phyloP scores from a whole-genome alignment of 2,797 vertebrate species.

The Leptoclinus maculatus region DNA sequence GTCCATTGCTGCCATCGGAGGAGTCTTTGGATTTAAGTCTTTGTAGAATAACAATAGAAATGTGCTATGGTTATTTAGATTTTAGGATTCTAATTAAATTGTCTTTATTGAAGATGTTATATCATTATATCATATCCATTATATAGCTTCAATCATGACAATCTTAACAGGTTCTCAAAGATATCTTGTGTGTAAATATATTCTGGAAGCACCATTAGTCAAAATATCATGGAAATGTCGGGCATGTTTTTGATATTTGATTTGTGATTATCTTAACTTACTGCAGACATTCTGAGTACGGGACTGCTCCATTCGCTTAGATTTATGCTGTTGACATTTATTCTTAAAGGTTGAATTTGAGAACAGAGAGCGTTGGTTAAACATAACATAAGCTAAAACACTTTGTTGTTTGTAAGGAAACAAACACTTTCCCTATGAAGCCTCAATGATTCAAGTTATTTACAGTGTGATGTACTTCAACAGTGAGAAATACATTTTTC shows the following conservation, averaged over 20 bases:
- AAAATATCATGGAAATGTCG: not conserved
- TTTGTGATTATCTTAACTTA: not conserved
- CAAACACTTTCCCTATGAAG: slow-evolving; percentile 57
- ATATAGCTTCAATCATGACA: not conserved
- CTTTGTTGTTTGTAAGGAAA: slow-evolving; percentile 44
- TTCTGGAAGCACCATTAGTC: not conserved
- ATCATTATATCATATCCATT: not conserved
- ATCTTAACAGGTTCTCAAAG: not conserved
- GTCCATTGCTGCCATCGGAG: not conserved
- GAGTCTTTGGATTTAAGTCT: slow-evolving; percentile 12
- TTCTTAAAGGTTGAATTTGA: not conserved
- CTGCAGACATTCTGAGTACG: not conserved
- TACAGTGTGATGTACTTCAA: slow-evolving; percentile 46
- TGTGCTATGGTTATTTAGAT: too few species aligned
- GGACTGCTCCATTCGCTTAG: not conserved
- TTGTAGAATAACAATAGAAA: slow-evolving; percentile 14
- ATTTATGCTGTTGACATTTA: not conserved
- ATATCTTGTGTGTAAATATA: not conserved
- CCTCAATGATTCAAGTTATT: slow-evolving; percentile 63
- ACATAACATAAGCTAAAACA: slow-evolving; percentile 15
- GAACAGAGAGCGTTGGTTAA: not conserved
- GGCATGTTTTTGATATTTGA: not conserved
- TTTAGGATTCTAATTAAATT: too few species aligned
- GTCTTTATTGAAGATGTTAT: not conserved
- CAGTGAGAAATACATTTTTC: slow-evolving; percentile 49